A percentile compares a stretch with the other conserved stretches of the same genome.
Evolutionary conservation across 1,140 invertebrate genomes (phyloP).

Genomic region (Bemisia tabaci): DNA sequence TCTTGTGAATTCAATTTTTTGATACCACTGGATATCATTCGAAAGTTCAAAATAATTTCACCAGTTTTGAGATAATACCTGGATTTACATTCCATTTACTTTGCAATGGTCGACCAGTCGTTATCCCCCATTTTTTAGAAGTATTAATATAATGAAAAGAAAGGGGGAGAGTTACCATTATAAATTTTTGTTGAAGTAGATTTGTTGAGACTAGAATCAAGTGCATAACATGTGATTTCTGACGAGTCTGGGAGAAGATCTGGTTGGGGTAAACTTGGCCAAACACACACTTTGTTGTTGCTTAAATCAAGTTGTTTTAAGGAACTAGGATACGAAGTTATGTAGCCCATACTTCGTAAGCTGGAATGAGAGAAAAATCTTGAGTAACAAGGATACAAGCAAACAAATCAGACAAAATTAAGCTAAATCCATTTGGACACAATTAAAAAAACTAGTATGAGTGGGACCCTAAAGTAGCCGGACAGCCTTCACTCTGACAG

Average conservation of each 20-base stretch:
- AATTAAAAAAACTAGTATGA: not conserved
- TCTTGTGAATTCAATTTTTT: no score
- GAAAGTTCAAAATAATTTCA: no score
- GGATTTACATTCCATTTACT: no score
- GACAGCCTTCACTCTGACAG: no score
- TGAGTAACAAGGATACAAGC: no score
- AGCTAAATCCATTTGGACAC: not conserved
- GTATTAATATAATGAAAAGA: no score
- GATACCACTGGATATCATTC: no score
- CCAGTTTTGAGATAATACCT: no score
- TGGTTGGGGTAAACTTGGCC: conserved; percentile 66
- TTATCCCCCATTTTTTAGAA: no score
- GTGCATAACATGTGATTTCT: not conserved
- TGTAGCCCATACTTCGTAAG: conserved; percentile 55
- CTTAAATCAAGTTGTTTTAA: conserved; percentile 85
- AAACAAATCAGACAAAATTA: not conserved
- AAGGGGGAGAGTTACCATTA: no score
- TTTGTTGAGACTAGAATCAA: not conserved
- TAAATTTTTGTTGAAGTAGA: not conserved
- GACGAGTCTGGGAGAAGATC: not conserved
- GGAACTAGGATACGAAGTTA: conserved; percentile 74
- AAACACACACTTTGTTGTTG: conserved; percentile 79
- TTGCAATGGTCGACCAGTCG: no score
- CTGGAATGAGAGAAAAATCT: conserved; percentile 19
- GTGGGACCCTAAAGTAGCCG: no score